Evolutionary conservation across 2,888 invertebrate genomes (phyloP).

Genomic region (Mesorhabditis belari): DNA sequence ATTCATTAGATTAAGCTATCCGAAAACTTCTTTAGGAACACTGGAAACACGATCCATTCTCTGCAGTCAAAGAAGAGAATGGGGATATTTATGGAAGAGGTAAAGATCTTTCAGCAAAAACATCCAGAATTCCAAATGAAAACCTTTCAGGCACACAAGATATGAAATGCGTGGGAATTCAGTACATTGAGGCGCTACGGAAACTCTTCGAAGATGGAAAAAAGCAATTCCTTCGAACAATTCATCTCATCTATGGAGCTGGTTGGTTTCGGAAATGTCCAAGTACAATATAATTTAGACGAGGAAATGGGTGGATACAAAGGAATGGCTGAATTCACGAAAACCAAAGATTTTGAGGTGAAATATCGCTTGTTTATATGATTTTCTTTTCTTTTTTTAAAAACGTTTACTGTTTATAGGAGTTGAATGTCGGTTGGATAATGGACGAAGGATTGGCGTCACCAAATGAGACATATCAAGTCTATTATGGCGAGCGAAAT

Average conservation of each 20-base stretch:
- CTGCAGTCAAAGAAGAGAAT: slow-evolving; percentile 72
- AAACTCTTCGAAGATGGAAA: slow-evolving; percentile 61
- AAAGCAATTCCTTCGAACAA: slow-evolving; percentile 61
- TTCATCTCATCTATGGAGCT: slow-evolving; percentile 70
- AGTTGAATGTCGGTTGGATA: slow-evolving; percentile 73
- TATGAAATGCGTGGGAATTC: slow-evolving; percentile 74
- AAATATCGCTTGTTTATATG: no score
- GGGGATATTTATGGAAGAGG: slow-evolving; percentile 82
- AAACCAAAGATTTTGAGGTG: slow-evolving; percentile 68
- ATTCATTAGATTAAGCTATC: no score
- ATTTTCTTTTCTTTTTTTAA: no score
- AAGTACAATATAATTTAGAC: no score
- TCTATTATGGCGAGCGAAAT: slow-evolving; percentile 61
- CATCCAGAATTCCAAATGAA: background rate
- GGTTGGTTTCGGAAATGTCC: no score
- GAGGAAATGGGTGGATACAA: slow-evolving; percentile 77
- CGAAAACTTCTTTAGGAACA: slow-evolving; percentile 69
- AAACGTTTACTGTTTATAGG: no score
- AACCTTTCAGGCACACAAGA: slow-evolving; percentile 61
- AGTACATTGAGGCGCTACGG: slow-evolving; percentile 67
- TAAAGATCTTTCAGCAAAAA: slow-evolving; percentile 53
- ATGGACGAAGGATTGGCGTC: slow-evolving; percentile 70
- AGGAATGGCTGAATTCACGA: slow-evolving; percentile 74
- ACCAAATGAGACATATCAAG: slow-evolving; percentile 49
- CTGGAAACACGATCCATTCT: slow-evolving; percentile 83